These are phyloP conservation scores for Lepus americanus DNA, from an alignment of 2,113 vertebrate species.

Conservation along the genomic window DNA sequence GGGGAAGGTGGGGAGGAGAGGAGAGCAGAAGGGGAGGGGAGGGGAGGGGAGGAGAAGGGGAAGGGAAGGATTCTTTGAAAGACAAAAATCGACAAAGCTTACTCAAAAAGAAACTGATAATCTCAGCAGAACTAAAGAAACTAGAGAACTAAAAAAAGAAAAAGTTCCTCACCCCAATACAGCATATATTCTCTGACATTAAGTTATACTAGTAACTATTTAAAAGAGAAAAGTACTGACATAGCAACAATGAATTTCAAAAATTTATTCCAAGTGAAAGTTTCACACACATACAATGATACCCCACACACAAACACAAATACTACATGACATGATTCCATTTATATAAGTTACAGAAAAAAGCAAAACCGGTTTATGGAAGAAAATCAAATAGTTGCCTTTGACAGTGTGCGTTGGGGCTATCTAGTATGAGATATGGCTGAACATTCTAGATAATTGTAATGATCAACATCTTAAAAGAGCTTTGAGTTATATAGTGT, in stretches of 20 bases:
- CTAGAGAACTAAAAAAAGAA: not conserved
- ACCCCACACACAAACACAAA: not conserved
- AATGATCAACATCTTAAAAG: not conserved
- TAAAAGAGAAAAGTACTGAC: not conserved
- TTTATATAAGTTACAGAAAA: not conserved
- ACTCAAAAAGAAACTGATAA: not conserved
- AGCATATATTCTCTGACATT: not conserved
- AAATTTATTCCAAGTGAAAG: not conserved
- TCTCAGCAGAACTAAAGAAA: conserved; percentile 13
- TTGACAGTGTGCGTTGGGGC: not conserved
- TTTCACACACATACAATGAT: not conserved
- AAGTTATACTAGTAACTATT: conserved; percentile 4
- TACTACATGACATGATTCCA: not conserved
- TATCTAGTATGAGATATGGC: not conserved
- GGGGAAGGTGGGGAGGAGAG: accelerated
- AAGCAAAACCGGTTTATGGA: conserved; percentile 9
- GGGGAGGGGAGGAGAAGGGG: too few species aligned
- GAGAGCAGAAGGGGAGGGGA: too few species aligned
- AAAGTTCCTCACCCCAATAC: too few species aligned
- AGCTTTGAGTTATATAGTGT: not conserved
- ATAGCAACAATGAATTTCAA: not conserved
- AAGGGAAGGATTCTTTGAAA: not conserved
- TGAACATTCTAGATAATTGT: not conserved
- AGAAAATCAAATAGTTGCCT: not conserved
- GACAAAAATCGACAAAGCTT: conserved; percentile 11